Evolutionary conservation across 92 coral and sea anemone genomes (phyloP), one percentile per base, ranked within the genome.

Genomic region (Bergia puertoricense): DNA sequence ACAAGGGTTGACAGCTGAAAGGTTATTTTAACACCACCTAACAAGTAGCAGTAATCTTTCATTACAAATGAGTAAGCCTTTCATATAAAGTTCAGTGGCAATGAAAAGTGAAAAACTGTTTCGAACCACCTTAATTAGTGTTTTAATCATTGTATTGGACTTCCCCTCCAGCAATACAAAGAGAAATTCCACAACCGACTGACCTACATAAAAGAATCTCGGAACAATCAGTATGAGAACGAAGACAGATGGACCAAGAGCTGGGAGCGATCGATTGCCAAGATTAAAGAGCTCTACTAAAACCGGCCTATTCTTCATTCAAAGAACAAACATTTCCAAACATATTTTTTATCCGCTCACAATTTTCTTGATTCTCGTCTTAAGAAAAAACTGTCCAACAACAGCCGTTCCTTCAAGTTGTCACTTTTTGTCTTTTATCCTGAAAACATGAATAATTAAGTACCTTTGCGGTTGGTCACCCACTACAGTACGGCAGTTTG

Each of bases 221-320:
- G 84, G 77, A 85, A 82, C 54, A 86, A 92, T 1, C 91, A 92
- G 50, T 77, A 92, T 1, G 92, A 91, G 77, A 91, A 96, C 57
- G 99, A 92, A 46, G 99, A 89, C 75, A 91, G 95, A 77, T 96
- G 99, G 99, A 89, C 89, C 43, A 89, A 86, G 59, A 96, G 95
- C 73, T 96, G 99, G 99, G 74, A 95, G 82, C 73, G 95, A 81
- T 96, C 99, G 5, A 92, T 95, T 46, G 88, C 86, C 57, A 93
- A 94, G 85, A 96, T 96, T 54, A 94, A 96, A 86, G 94, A 96
- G 79, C 91, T 96, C 69, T 95, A 96, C 62, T 96, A 79, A 95
- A 59, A 77, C 45, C 39, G 42, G 77, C 11, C 41, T 5, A 4
- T 43, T 42, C 6, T 1, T 18, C 8, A 62, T 20, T 62, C 30